Evolutionary conservation across 2,113 vertebrate species (phyloP).

Genomic region (Mustelus asterias): DNA sequence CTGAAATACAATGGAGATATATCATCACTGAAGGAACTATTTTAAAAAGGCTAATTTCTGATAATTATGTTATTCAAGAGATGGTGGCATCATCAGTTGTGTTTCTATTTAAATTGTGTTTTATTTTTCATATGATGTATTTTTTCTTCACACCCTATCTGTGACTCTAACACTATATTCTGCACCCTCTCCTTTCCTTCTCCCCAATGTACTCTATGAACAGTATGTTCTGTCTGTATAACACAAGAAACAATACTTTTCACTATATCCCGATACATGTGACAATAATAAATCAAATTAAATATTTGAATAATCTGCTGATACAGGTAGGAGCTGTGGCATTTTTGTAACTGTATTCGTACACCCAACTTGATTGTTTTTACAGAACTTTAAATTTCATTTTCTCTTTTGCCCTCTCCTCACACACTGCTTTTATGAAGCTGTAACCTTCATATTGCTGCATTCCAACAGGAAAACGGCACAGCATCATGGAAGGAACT

Average conservation of each 20-base stretch:
- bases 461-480: neutral
- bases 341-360: neutral
- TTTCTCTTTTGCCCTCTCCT: neutral
- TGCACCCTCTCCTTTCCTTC: no score
- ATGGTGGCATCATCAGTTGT: neutral
- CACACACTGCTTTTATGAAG: no score
- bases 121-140: neutral
- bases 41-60: neutral
- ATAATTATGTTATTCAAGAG: neutral
- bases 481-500: constrained; percentile 7
- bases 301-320: neutral
- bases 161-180: no score
- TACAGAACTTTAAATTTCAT: neutral
- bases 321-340: no score
- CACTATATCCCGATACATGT: no score
- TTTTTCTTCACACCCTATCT: no score
- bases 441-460: neutral
- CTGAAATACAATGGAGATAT: neutral
- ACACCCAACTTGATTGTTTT: neutral
- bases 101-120: neutral
- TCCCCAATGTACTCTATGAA: no score
- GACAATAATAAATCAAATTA: no score
- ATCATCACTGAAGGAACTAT: neutral
- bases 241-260: no score
- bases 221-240: no score